Evolutionary conservation across 2,888 invertebrate species (phyloP).

Genomic region (Schizaphis graminum): DNA sequence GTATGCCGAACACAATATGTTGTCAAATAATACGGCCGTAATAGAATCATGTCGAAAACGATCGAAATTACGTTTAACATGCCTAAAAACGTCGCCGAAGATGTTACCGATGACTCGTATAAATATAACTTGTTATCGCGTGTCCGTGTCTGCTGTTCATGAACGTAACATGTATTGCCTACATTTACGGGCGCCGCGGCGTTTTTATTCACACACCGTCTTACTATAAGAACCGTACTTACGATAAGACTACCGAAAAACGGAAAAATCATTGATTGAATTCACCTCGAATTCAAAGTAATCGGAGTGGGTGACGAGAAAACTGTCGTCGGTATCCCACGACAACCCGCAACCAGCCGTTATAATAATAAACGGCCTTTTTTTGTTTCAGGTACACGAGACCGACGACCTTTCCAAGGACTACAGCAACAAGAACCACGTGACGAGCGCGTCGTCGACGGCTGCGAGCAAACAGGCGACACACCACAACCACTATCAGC

Average conservation of each 20-base stretch:
- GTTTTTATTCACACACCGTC: neutral
- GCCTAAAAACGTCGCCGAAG: neutral
- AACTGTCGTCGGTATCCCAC: neutral
- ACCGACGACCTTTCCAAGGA: slow-evolving; percentile 54
- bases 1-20: neutral
- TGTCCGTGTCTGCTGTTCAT: neutral
- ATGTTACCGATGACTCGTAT: neutral
- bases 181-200: neutral
- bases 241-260: neutral
- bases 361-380: neutral
- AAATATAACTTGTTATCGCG: no score
- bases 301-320: neutral
- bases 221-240: no score
- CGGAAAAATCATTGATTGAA: neutral
- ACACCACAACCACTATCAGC: neutral
- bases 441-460: neutral
- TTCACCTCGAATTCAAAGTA: neutral
- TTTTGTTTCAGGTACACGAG: slow-evolving; percentile 57
- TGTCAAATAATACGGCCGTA: neutral
- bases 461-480: neutral
- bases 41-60: neutral
- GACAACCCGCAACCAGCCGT: neutral
- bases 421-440: slow-evolving; percentile 52
- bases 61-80: neutral
- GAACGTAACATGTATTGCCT: neutral